Evolutionary conservation across 2,888 invertebrate species (phyloP).

Genomic region (Busseola fusca): DNA sequence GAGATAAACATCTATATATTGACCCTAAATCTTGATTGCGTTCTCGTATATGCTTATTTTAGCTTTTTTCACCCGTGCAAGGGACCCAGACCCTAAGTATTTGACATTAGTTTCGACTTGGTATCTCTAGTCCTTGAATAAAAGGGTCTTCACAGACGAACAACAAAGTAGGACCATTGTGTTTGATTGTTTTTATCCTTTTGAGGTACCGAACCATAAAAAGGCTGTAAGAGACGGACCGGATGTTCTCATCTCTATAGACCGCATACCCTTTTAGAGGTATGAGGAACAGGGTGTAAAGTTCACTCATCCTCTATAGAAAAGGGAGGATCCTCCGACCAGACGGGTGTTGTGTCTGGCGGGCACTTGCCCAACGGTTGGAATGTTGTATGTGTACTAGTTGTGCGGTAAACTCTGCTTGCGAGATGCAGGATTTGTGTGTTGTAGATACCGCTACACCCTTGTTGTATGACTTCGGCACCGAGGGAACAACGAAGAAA

Average conservation of each 20-base stretch:
- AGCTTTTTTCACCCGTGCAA: neutral
- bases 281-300: no score
- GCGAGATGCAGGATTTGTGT: no score
- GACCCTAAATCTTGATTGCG: neutral
- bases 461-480: no score
- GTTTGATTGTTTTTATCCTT: neutral
- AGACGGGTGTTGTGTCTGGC: no score
- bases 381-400: no score
- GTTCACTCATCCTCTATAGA: no score
- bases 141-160: neutral
- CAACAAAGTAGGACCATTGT: neutral
- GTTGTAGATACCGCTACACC: no score
- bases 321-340: no score
- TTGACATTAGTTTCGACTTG: neutral
- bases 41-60: neutral
- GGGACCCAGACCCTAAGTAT: neutral
- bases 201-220: neutral
- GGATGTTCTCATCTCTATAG: neutral
- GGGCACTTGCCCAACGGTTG: no score
- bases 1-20: neutral
- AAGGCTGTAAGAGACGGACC: neutral
- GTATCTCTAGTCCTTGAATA: neutral
- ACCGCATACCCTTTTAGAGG: neutral
- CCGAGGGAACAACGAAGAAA: neutral
- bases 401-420: no score